Evolutionary conservation across 2,113 vertebrate species (phyloP), one percentile per base, ranked within the genome.

Genomic region (Chionodraco myersi): DNA sequence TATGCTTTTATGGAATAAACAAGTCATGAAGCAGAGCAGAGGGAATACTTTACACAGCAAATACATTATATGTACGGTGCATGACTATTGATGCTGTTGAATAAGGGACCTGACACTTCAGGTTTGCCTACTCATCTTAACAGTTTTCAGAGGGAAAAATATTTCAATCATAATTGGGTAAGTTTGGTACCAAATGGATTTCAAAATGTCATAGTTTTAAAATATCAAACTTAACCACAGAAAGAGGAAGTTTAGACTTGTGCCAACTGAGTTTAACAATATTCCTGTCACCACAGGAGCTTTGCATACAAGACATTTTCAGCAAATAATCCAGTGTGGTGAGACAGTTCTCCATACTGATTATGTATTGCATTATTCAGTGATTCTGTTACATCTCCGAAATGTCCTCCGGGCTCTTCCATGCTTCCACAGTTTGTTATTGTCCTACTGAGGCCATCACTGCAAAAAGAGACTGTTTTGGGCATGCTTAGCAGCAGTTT

Each of bases 261-360:
- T 72, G 10, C 16, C 44, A 21, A 45, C 53, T 58, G 30, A 70
- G 69, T 41, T 47, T 12, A 62, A 61, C 49, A 52, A 70, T 45
- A 74, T 6, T n/a, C 62, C 59, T 74, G 63, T 71, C 45, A 36
- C 34, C 57, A 49, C 53, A 59, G 65, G 45, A 61, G 34, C 60
- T 80, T 48, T 71, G 62, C 15, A 0, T 75, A 11, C 14, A 6
- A 72, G 45, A 72, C 64, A 30, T 34, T 5, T 58, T 80, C 30
- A 4, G 47, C 2, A 64, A 57, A 9, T 34, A 48, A 65, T 30
- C 11, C 65, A 60, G 51, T 41, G 36, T 41, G 36, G 36, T 41
- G 36, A 6, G 36, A 41, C 6, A 41, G 7, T 41, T 6, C 7
- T 41, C 49, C 62, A 14, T 9, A 70, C 6, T 9, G 2, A 51